phyloP scores from a whole-genome alignment of 2,888 invertebrate genomes.

The Drosophila pseudotalamancana region DNA sequence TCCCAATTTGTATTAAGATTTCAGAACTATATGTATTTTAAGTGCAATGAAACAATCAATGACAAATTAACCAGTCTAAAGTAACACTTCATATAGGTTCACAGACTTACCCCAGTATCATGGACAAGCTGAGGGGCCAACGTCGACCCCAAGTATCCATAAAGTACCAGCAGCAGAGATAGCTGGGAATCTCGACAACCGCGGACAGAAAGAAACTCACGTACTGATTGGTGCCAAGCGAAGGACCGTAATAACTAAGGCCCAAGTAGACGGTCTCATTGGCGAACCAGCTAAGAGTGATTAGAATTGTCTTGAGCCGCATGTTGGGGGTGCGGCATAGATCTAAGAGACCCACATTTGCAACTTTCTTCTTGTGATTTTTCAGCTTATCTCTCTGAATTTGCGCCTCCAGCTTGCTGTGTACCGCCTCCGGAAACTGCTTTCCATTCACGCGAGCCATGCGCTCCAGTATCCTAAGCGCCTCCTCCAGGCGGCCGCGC shows the following conservation, averaged over 20 bases:
- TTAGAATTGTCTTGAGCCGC: constrained; percentile 93
- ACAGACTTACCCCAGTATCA: constrained; percentile 91
- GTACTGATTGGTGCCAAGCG: constrained; percentile 94
- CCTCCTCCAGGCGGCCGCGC: constrained; percentile 92
- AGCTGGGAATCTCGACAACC: constrained; percentile 94
- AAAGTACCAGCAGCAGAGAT: constrained; percentile 93
- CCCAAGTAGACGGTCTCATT: constrained; percentile 97
- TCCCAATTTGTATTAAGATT: too few species aligned
- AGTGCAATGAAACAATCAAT: too few species aligned
- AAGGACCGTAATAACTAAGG: constrained; percentile 95
- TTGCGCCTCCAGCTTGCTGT: constrained; percentile 89
- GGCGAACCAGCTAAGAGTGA: constrained; percentile 96
- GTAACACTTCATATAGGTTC: too few species aligned
- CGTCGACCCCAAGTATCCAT: constrained; percentile 95
- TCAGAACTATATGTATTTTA: too few species aligned
- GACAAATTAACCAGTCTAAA: too few species aligned
- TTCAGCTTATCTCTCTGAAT: constrained; percentile 88
- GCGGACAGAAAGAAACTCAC: constrained; percentile 95
- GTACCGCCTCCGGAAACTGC: constrained; percentile 90
- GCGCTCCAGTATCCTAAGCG: constrained; percentile 90
- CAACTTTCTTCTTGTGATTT: constrained; percentile 85
- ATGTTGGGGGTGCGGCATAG: constrained; percentile 92
- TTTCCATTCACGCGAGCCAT: constrained; percentile 92
- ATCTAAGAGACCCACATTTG: constrained; percentile 83
- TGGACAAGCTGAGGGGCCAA: constrained; percentile 94